These are phyloP conservation scores for Sigmodon hispidus DNA, from an alignment of 2,113 vertebrate species.

Conservation along the genomic window DNA sequence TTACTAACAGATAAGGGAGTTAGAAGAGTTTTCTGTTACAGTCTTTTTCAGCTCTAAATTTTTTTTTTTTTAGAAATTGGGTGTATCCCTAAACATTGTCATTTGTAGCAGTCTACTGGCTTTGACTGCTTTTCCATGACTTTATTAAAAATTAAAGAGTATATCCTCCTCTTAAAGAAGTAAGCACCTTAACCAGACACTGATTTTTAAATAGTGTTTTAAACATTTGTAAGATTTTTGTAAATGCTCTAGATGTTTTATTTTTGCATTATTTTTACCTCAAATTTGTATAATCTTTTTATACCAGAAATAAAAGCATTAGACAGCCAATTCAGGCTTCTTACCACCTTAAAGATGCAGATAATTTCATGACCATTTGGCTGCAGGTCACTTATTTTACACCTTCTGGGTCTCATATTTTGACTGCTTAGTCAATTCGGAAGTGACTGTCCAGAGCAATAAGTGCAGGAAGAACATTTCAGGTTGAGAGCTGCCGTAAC, in stretches of 20 bases:
- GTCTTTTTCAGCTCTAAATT: slow-evolving; percentile 32
- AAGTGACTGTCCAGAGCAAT: slow-evolving; percentile 66
- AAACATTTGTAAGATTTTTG: slow-evolving; percentile 89
- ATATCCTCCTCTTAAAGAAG: slow-evolving; percentile 79
- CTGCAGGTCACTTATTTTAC: slow-evolving; percentile 66
- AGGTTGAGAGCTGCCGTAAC: not conserved
- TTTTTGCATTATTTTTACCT: slow-evolving; percentile 91
- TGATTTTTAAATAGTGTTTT: slow-evolving; percentile 82
- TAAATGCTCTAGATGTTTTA: slow-evolving; percentile 90
- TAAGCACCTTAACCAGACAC: slow-evolving; percentile 74
- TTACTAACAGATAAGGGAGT: slow-evolving; percentile 8
- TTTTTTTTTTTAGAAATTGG: slow-evolving; percentile 34
- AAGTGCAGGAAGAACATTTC: slow-evolving; percentile 56
- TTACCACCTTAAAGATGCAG: slow-evolving; percentile 73
- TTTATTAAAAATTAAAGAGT: slow-evolving; percentile 41
- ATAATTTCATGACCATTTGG: slow-evolving; percentile 63
- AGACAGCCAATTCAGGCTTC: slow-evolving; percentile 83
- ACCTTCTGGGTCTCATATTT: slow-evolving; percentile 58
- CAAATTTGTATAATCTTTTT: slow-evolving; percentile 86
- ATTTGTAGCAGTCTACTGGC: not conserved
- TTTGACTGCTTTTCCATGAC: slow-evolving; percentile 48
- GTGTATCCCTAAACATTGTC: slow-evolving; percentile 4
- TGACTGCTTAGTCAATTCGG: slow-evolving; percentile 44
- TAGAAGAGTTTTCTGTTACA: slow-evolving; percentile 41
- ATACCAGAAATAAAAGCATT: slow-evolving; percentile 80